These are phyloP conservation scores for Leucopsar rothschildi DNA, from an alignment of 2,113 vertebrate species.

Conservation along the genomic window DNA sequence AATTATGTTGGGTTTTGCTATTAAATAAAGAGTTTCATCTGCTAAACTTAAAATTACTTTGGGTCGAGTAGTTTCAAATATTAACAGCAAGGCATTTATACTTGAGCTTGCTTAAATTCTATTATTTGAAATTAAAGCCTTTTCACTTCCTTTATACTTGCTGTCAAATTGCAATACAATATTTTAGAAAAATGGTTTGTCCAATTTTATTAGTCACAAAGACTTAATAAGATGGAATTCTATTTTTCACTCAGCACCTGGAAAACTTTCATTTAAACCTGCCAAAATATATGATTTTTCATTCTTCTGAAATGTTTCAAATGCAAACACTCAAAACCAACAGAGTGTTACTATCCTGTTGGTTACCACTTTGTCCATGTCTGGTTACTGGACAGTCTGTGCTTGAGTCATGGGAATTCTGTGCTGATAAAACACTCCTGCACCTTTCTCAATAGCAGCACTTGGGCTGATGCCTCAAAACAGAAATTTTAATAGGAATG, in stretches of 20 bases:
- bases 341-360: background rate
- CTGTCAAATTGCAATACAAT: background rate
- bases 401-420: background rate
- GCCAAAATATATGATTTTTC: background rate
- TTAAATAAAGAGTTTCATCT: background rate
- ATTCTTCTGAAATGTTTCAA: background rate
- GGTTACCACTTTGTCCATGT: background rate
- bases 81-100: background rate
- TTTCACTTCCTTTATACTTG: background rate
- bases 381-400: background rate
- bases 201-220: background rate
- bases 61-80: background rate
- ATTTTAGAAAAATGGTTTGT: background rate
- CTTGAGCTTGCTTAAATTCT: background rate
- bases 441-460: background rate
- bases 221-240: background rate
- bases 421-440: background rate
- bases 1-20: background rate
- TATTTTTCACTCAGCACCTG: background rate
- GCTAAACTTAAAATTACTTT: constrained; percentile 1
- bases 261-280: background rate
- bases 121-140: background rate
- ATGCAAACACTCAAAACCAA: background rate
- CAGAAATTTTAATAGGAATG: background rate
- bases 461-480: background rate